phyloP scores from a whole-genome alignment of 2,113 vertebrate genomes.

The Serranochromis macrocephalus region DNA sequence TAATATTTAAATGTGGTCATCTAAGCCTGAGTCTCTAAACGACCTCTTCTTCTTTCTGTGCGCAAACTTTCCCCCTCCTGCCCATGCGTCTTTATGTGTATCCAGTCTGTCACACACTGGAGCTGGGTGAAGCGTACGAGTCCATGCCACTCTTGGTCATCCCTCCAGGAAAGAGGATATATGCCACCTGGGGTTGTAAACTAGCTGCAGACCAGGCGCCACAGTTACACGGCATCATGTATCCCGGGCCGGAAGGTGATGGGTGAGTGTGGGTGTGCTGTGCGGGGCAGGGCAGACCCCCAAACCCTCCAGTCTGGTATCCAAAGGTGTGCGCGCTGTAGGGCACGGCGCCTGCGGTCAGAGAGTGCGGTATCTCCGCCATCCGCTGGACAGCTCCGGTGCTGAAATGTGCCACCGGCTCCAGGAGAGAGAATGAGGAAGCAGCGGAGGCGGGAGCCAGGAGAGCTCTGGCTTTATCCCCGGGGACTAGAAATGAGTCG shows the following conservation, averaged over 20 bases:
- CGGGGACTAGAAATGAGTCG: conserved; percentile 81
- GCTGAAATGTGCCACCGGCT: conserved; percentile 83
- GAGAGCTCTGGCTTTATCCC: conserved; percentile 84
- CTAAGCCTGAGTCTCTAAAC: not conserved
- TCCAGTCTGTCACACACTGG: not conserved
- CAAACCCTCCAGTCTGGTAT: conserved; percentile 85
- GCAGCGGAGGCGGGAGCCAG: conserved; percentile 80
- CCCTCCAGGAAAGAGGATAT: conserved; percentile 88
- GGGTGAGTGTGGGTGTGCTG: conserved; percentile 87
- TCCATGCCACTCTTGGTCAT: conserved; percentile 85
- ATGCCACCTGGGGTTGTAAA: conserved; percentile 90
- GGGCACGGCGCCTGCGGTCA: conserved; percentile 81
- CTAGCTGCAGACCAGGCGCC: conserved; percentile 85
- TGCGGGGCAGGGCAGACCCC: conserved; percentile 80
- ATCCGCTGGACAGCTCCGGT: conserved; percentile 86
- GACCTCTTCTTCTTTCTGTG: not conserved
- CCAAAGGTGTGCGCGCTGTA: conserved; percentile 83
- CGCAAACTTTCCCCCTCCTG: not conserved
- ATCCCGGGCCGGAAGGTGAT: conserved; percentile 83
- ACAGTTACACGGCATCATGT: conserved; percentile 92
- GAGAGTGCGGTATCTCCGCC: conserved; percentile 81
- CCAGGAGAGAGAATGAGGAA: conserved; percentile 83
- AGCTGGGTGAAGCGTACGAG: conserved; percentile 76
- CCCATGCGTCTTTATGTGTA: not conserved
- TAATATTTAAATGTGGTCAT: not conserved